Conservation (phyloP, 2,797 vertebrate species). For the Mionectes olivaceus region DNA sequence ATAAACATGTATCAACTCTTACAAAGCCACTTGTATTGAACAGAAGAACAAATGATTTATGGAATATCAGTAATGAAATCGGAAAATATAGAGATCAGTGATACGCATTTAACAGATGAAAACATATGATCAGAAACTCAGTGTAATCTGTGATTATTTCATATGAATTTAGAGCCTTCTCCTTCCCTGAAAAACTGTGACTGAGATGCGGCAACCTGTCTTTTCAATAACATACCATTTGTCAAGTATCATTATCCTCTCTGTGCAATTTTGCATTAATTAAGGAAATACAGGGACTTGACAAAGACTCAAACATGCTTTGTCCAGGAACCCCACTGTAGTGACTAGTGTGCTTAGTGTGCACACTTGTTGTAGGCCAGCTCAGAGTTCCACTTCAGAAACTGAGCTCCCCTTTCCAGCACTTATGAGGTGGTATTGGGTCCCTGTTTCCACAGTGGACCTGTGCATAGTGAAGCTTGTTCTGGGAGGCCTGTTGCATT, state of each 20-base stretch:
- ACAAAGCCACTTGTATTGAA: background rate
- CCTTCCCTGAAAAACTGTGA: background rate
- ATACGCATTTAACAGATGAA: background rate
- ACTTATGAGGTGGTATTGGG: background rate
- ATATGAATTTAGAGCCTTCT: background rate
- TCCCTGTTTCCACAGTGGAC: background rate
- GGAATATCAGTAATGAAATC: background rate
- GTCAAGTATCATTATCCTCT: background rate
- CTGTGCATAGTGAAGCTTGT: accelerated
- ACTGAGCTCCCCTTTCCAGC: background rate
- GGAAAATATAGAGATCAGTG: background rate
- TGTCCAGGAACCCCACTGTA: background rate
- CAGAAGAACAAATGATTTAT: background rate
- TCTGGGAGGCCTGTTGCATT: too few species aligned
- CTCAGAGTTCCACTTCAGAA: background rate
- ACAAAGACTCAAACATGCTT: background rate
- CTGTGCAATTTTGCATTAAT: background rate
- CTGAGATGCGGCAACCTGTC: background rate
- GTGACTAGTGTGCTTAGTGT: background rate
- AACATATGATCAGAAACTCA: background rate
- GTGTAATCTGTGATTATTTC: background rate
- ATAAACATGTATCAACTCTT: background rate
- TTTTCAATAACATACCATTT: background rate
- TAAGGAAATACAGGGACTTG: background rate
- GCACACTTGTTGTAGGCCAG: background rate